Base-by-base conservation (phyloP, 2,113 vertebrate genomes). In the Lampris incognitus region DNA sequence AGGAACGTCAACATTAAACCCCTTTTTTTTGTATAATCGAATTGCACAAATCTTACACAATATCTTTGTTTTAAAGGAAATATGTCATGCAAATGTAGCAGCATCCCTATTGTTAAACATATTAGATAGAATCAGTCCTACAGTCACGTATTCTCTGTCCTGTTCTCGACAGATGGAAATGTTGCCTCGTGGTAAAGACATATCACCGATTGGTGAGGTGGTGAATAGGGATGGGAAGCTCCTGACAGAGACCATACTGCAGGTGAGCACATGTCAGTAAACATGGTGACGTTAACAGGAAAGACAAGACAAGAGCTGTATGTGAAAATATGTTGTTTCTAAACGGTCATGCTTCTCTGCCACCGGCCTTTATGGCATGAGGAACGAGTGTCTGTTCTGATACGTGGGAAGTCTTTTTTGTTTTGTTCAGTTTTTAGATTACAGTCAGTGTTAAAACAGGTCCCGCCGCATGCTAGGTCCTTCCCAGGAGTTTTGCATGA, bases 211-310 rank as follows among this genome's bases (percentile, higher is more conserved):
- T 9, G 95, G 94, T 63, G 96, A 96, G 37, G 96, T 97, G 41
- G 83, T 99, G 41, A 96, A 98, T 6, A 95, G 95, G 62, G 94
- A 98, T 0, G 97, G 98, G 40, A 96, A 96, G 78, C 81, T 97
- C 9, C 94, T 99, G 82, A 95, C 97, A 54, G 95, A 97, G 86
- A 95, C 96, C 38, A 87, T 98, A 58, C 92, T 99, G 42, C 96
- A 99, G 95, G 98, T 98, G 86, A 95, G 91, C 38, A 39, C 6
- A 8, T 48, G 9, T 41, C 41, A 4, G n/a, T 65, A 10, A 8
- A 6, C 36, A 1, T n/a, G 2, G 6, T 8, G 8, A 10, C 6
- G 11, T 41, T 24, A 39, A 6, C 50, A 39, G 10, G 44, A 7
- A 66, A 11, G 24, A 44, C n/a, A 11, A 4, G 3, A 46, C 4